Evolutionary conservation across 2,888 invertebrate genomes (phyloP), one percentile per base, ranked within the genome.

Genomic region (Chymomyza amoena): DNA sequence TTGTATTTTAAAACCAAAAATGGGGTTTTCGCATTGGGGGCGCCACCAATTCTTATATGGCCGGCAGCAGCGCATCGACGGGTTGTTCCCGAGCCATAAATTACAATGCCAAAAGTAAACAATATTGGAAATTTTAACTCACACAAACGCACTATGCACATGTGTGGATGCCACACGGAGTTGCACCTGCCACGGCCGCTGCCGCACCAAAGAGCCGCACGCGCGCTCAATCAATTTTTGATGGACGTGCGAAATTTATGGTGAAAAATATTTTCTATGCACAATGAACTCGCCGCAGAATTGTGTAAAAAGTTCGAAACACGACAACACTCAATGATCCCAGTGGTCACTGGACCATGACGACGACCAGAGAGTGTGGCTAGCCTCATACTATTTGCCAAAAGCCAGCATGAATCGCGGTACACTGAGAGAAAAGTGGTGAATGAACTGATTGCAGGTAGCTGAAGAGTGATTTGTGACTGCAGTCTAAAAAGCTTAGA

Each of bases 191-290:
- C 56, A 45, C 65, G 59, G 28, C 28, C 28, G 7, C 32, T 32
- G 32, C 32, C 56, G 32, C 65, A 59, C 65, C 45, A 70, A 75
- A 61, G 80, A 76, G 62, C 36, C 70, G 74, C 62, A 36, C 59
- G 16, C 65, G 50, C 76, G 81, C 74, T 69, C 89, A 84, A 89
- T 85, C 81, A 85, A 85, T 85, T 85, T 88, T 85, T 89, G 89
- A 85, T 85, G 80, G 89, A 81, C 88, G 89, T 89, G 85, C 85
- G 85, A 89, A 85, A 88, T 89, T 89, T 89, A 89, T 88, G 87
- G 89, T 79, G 81, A 86, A 84, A 87, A 79, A 86, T 85, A 84
- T 85, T 89, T 89, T 77, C 84, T 89, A 88, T 85, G 79, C 89
- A 88, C 89, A 87, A 87, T 86, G 84, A 86, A 84, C 75, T 76